Evolutionary conservation across 2,113 vertebrate genomes (phyloP).

Genomic region (Campylomormyrus numenius): DNA sequence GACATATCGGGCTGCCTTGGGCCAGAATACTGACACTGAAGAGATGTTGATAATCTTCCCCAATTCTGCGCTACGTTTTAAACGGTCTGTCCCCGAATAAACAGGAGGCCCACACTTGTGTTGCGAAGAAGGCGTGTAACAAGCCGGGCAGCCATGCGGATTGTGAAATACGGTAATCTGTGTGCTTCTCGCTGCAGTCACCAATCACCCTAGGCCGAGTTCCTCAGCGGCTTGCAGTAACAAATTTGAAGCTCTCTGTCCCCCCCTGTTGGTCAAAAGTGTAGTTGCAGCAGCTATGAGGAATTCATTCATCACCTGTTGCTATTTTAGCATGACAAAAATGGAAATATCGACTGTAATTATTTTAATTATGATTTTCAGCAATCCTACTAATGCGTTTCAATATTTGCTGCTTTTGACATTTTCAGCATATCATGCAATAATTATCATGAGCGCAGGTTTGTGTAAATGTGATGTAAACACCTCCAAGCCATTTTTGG

Average conservation of each 20-base stretch:
- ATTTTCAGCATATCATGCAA: background rate
- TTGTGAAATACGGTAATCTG: background rate
- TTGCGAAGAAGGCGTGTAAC: background rate
- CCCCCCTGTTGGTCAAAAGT: slow-evolving; percentile 1
- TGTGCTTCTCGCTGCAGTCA: background rate
- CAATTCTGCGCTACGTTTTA: background rate
- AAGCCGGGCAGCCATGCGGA: background rate
- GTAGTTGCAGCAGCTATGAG: background rate
- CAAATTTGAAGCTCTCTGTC: background rate
- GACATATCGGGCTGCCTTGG: background rate
- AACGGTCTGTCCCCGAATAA: background rate
- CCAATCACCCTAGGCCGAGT: background rate
- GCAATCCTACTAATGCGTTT: background rate
- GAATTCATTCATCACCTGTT: background rate
- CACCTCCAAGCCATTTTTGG: background rate
- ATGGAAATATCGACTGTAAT: background rate
- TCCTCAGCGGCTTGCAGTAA: background rate
- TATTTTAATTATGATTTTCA: background rate
- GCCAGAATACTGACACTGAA: background rate
- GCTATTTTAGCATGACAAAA: background rate
- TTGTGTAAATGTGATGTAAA: background rate
- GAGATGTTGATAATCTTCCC: background rate
- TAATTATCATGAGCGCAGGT: background rate
- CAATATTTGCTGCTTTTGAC: background rate
- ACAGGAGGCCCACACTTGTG: background rate